Evolutionary conservation across 2,888 invertebrate species (phyloP).

Genomic region (Spicauda simplicius): DNA sequence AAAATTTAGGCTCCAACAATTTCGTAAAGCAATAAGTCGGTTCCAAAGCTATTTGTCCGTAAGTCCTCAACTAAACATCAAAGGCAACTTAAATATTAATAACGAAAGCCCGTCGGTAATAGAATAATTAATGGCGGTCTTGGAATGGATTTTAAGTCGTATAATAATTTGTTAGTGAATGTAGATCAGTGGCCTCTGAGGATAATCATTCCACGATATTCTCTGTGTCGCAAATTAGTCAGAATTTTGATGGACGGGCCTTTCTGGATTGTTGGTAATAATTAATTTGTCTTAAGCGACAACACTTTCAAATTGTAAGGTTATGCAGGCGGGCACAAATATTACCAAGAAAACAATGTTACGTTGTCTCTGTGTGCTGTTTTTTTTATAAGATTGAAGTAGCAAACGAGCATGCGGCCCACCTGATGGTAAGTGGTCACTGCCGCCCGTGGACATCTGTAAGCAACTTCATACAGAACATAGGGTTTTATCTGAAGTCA

Average conservation of each 20-base stretch:
- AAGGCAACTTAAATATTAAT: conserved; percentile 31
- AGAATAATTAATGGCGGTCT: conserved; percentile 34
- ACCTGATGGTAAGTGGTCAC: too few relatives aligned
- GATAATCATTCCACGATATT: conserved; percentile 19
- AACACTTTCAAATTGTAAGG: too few relatives aligned
- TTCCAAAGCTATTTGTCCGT: conserved; percentile 21
- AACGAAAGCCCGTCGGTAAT: conserved; percentile 21
- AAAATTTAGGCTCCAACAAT: conserved; percentile 10
- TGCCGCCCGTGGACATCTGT: too few relatives aligned
- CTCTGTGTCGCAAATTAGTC: conserved; percentile 10
- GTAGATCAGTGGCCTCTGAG: conserved; percentile 17
- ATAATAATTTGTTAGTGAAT: conserved; percentile 25
- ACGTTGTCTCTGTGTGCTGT: too few relatives aligned
- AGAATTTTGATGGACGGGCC: background rate
- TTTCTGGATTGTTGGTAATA: background rate
- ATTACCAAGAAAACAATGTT: too few relatives aligned
- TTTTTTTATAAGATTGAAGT: too few relatives aligned
- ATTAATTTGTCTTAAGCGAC: too few relatives aligned
- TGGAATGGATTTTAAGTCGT: conserved; percentile 32
- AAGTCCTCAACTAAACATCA: conserved; percentile 26
- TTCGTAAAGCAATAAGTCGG: conserved; percentile 12
- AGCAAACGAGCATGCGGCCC: too few relatives aligned
- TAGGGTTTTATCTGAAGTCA: too few relatives aligned
- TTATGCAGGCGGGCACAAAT: too few relatives aligned
- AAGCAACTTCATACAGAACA: too few relatives aligned